Evolutionary conservation across 2,797 vertebrate genomes (phyloP).

Genomic region (Acanthis flammea): DNA sequence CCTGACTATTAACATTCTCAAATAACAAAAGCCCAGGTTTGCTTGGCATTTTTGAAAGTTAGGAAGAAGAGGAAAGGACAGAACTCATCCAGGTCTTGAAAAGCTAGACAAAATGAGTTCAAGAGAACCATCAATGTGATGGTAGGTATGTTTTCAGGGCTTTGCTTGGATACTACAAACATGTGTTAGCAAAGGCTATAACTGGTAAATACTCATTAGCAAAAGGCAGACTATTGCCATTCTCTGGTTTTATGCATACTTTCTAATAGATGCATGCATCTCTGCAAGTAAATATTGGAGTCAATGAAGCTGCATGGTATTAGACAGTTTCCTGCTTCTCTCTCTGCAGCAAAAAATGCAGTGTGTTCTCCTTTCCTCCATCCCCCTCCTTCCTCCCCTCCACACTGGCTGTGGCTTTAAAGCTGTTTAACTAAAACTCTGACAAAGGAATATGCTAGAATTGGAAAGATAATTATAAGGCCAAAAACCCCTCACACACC

Average conservation of each 20-base stretch:
- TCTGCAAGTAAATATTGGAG: neutral
- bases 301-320: neutral
- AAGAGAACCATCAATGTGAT: neutral
- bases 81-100: neutral
- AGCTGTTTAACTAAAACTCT: neutral
- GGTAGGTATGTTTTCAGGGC: neutral
- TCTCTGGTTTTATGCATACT: neutral
- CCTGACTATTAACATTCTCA: neutral
- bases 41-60: neutral
- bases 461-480: neutral
- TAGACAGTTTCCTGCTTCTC: neutral
- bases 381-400: accelerated
- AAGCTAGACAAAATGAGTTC: neutral
- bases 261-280: neutral
- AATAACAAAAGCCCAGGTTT: neutral
- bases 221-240: neutral
- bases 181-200: neutral
- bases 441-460: neutral
- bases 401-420: neutral
- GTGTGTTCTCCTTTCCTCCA: neutral
- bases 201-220: neutral
- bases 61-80: neutral
- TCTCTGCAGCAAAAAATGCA: neutral
- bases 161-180: neutral
- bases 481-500: neutral